Percentiles rank a stretch among this genome's conserved stretches.
phyloP scores from a whole-genome alignment of 2,888 invertebrate species.

The Polyommatus icarus region DNA sequence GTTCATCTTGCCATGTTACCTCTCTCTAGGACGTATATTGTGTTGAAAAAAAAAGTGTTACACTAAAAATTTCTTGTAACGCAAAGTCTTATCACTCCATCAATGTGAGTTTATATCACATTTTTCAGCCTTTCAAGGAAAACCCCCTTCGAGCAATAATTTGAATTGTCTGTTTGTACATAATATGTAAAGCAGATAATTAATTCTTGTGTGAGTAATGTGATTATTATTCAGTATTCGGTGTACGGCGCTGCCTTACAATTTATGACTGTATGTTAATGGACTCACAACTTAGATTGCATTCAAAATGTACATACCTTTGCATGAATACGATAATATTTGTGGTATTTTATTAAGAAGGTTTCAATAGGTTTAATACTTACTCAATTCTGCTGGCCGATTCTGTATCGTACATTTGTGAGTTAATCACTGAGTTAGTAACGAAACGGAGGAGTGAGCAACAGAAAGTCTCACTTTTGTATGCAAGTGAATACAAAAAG shows the following conservation, averaged over 20 bases:
- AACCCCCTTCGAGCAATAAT: not conserved
- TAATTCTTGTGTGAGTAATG: slow-evolving; percentile 73
- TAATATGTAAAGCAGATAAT: slow-evolving; percentile 53
- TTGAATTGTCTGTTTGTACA: slow-evolving; percentile 35
- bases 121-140: not conserved
- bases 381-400: too few relatives aligned
- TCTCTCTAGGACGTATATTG: too few relatives aligned
- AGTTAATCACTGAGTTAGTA: too few relatives aligned
- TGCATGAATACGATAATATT: slow-evolving; percentile 11
- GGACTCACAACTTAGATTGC: slow-evolving; percentile 40
- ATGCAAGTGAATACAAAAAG: too few relatives aligned
- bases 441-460: too few relatives aligned
- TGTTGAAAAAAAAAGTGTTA: too few relatives aligned
- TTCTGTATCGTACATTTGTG: too few relatives aligned
- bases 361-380: too few relatives aligned
- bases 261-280: slow-evolving; percentile 64
- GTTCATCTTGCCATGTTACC: too few relatives aligned
- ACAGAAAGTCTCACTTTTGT: too few relatives aligned
- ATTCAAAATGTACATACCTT: slow-evolving; percentile 33
- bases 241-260: slow-evolving; percentile 52
- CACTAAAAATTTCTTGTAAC: not conserved
- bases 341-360: not conserved
- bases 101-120: not conserved
- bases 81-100: not conserved
- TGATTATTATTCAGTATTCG: slow-evolving; percentile 66